Evolutionary conservation across 2,797 vertebrate genomes (phyloP).

Genomic region (Sebastes dallii): DNA sequence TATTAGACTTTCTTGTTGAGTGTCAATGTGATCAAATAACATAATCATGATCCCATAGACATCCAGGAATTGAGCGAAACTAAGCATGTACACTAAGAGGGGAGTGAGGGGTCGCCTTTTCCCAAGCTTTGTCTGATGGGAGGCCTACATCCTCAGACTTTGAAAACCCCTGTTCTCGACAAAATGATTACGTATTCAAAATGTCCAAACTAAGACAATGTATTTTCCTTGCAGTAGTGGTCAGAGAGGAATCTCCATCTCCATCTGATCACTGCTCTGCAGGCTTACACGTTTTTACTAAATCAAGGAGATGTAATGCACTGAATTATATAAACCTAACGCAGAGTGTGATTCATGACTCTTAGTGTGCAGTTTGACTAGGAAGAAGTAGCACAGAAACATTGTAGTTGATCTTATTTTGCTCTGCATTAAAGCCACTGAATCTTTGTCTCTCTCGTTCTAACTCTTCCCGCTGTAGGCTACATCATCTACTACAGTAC

Average conservation of each 20-base stretch:
- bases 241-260: not conserved
- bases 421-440: not conserved
- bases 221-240: not conserved
- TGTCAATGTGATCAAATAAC: no score
- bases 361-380: not conserved
- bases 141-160: no score
- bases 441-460: not conserved
- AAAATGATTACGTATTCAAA: not conserved
- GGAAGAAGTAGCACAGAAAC: not conserved
- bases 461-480: constrained; percentile 72
- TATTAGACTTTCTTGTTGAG: no score
- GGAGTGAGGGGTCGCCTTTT: no score
- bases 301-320: not conserved
- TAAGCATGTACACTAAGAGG: no score
- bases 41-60: no score
- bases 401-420: not conserved
- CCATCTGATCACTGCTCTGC: not conserved
- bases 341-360: not conserved
- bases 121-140: no score
- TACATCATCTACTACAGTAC: constrained; percentile 99
- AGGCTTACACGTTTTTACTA: not conserved
- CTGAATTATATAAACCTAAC: not conserved
- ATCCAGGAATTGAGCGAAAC: no score
- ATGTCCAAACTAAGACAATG: not conserved
- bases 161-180: no score